phyloP scores from a whole-genome alignment of 1,140 invertebrate genomes.

The Helicoverpa armigera region DNA sequence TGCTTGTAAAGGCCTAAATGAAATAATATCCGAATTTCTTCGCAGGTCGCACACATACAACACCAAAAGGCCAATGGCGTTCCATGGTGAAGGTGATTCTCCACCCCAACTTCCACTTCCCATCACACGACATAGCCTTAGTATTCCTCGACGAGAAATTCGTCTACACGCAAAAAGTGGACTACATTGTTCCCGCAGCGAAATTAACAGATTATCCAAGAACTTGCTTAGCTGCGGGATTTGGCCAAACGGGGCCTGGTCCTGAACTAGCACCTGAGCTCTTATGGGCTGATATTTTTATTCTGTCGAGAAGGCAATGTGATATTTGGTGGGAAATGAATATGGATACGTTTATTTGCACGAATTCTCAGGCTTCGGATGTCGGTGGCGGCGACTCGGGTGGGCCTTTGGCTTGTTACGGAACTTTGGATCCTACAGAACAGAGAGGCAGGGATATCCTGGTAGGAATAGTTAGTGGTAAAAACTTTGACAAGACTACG shows the following conservation, averaged over 20 bases:
- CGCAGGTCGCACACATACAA: conserved; percentile 57
- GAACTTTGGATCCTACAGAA: conserved; percentile 62
- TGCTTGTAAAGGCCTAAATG: too few species aligned
- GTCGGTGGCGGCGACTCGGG: conserved; percentile 73
- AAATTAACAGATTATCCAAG: conserved; percentile 59
- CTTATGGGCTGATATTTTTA: conserved; percentile 60
- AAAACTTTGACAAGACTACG: conserved; percentile 73
- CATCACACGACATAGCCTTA: conserved; percentile 70
- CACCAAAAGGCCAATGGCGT: conserved; percentile 64
- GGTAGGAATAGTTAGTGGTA: conserved; percentile 73
- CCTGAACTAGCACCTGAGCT: conserved; percentile 56
- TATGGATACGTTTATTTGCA: conserved; percentile 73
- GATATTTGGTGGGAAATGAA: conserved; percentile 68
- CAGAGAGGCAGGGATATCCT: conserved; percentile 56
- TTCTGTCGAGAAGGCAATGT: conserved; percentile 61
- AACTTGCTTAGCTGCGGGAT: conserved; percentile 66
- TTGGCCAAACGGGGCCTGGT: conserved; percentile 57
- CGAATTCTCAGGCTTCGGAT: conserved; percentile 63
- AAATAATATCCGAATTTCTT: not conserved
- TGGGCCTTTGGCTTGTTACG: conserved; percentile 68
- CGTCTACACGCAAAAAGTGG: conserved; percentile 59
- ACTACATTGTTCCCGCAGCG: conserved; percentile 60
- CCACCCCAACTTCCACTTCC: conserved; percentile 67
- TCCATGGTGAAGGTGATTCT: conserved; percentile 58
- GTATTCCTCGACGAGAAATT: conserved; percentile 57